Percentiles rank a stretch among this genome's conserved stretches.
Evolutionary conservation across 2,888 invertebrate genomes (phyloP).

Genomic region (Drosophila bunnanda): DNA sequence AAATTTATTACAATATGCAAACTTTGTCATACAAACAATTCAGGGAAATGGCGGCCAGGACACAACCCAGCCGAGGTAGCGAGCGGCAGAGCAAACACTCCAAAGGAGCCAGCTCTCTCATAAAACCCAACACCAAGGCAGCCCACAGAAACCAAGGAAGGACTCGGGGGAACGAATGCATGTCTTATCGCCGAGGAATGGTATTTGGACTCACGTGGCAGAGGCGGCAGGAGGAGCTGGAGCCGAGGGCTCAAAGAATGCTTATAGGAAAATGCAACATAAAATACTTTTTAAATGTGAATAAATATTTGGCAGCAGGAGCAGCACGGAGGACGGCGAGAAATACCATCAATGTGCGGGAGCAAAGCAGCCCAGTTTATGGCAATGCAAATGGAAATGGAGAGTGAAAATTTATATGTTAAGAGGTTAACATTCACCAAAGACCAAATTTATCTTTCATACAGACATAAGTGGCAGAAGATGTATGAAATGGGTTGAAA

Average conservation of each 20-base stretch:
- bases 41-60: constrained; percentile 12
- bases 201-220: constrained; percentile 47
- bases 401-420: constrained; percentile 45
- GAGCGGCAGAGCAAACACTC: constrained; percentile 57
- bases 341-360: constrained; percentile 38
- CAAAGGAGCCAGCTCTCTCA: constrained; percentile 30
- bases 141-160: background rate
- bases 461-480: background rate
- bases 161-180: constrained; percentile 50
- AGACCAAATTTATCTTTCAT: constrained; percentile 25
- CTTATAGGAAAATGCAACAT: constrained; percentile 70
- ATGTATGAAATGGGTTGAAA: constrained; percentile 23
- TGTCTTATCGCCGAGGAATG: constrained; percentile 66
- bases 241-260: constrained; percentile 41
- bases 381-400: constrained; percentile 37
- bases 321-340: constrained; percentile 1
- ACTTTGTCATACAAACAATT: constrained; percentile 75
- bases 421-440: constrained; percentile 34
- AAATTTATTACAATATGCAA: constrained; percentile 69
- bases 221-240: background rate
- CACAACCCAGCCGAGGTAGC: background rate
- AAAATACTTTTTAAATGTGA: constrained; percentile 69
- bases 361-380: background rate
- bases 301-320: constrained; percentile 63
- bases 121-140: constrained; percentile 45